Conservation (phyloP, 2,888 invertebrate genomes). For the Ophion costatus region DNA sequence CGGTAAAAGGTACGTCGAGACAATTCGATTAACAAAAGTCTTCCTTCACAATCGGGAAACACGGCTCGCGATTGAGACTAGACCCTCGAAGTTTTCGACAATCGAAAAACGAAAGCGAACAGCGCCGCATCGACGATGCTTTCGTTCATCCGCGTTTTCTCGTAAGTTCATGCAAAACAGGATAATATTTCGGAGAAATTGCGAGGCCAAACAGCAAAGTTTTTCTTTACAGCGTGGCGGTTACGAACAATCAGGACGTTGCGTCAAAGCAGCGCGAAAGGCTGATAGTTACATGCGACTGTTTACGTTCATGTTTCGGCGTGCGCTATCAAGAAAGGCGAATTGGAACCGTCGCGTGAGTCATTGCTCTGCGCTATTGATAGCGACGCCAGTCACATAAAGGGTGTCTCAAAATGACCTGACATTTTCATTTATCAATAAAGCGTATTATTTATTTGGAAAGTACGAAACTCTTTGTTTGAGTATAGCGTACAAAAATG, state of each 20-base stretch:
- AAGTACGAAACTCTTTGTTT: no score
- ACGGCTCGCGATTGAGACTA: constrained; percentile 90
- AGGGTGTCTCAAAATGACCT: no score
- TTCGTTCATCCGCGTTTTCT: constrained; percentile 93
- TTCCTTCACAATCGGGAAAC: constrained; percentile 93
- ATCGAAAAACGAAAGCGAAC: constrained; percentile 92
- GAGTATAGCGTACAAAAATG: no score
- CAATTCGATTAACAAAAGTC: constrained; percentile 96
- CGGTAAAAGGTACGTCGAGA: constrained; percentile 94
- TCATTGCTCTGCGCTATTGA: constrained; percentile 91
- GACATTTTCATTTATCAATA: no score
- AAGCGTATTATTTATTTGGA: no score
- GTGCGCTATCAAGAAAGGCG: constrained; percentile 89
- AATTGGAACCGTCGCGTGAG: constrained; percentile 89
- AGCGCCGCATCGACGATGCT: constrained; percentile 94
- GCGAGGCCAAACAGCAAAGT: background rate
- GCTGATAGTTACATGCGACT: constrained; percentile 91
- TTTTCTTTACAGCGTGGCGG: constrained; percentile 89
- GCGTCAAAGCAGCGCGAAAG: constrained; percentile 89
- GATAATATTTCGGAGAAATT: background rate
- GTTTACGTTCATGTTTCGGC: constrained; percentile 95
- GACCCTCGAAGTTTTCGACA: constrained; percentile 94
- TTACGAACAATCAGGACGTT: constrained; percentile 90
- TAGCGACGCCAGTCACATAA: constrained; percentile 90
- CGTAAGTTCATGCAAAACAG: constrained; percentile 83